A percentile compares a stretch with the other conserved stretches of the same genome.
Evolutionary conservation across 2,113 vertebrate species (phyloP).

Genomic region (Phyllopteryx taeniolatus): DNA sequence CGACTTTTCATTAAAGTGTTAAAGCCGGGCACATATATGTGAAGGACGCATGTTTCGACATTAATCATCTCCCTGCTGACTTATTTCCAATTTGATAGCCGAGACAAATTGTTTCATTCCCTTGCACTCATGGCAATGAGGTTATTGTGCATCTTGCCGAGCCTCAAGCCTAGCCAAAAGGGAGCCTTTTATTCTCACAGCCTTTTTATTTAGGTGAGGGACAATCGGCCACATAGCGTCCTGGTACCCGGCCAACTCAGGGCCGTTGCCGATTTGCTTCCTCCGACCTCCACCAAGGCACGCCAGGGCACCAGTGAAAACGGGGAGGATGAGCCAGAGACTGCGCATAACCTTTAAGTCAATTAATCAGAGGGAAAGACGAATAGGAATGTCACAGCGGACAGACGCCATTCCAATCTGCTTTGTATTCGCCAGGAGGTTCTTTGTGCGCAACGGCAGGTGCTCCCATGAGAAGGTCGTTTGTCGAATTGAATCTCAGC

Average conservation of each 20-base stretch:
- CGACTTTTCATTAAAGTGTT: background rate
- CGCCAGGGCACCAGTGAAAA: constrained; percentile 25
- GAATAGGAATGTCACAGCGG: background rate
- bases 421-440: constrained; percentile 12
- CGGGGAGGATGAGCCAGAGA: constrained; percentile 19
- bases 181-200: constrained; percentile 39
- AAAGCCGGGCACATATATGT: background rate
- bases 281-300: constrained; percentile 35
- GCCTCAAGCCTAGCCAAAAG: constrained; percentile 30
- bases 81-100: constrained; percentile 28
- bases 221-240: constrained; percentile 59
- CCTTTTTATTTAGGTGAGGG: constrained; percentile 32
- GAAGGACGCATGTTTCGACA: background rate
- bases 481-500: constrained; percentile 13
- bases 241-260: constrained; percentile 43
- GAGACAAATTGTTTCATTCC: constrained; percentile 48
- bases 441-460: background rate
- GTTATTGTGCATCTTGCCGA: constrained; percentile 32
- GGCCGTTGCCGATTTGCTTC: constrained; percentile 43
- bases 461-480: constrained; percentile 14
- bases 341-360: constrained; percentile 39
- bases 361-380: constrained; percentile 18
- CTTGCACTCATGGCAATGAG: constrained; percentile 54
- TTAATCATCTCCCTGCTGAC: constrained; percentile 43
- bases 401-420: constrained; percentile 1